These are phyloP conservation scores for Mobula hypostoma DNA, from an alignment of 2,113 vertebrate species.

Conservation along the genomic window DNA sequence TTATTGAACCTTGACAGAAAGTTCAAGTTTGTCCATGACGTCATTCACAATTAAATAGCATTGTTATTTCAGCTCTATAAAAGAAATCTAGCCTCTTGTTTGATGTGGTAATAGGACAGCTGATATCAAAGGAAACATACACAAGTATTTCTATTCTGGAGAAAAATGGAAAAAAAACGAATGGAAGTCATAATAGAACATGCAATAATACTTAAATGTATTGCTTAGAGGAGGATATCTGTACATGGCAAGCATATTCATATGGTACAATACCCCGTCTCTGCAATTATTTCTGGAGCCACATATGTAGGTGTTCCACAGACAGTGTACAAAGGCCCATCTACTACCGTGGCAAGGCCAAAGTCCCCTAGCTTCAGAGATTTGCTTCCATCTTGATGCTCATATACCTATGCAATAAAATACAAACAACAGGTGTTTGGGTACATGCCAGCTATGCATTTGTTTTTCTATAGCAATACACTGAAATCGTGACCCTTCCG, in stretches of 20 bases:
- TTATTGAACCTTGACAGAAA: too few species aligned
- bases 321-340: slow-evolving; percentile 83
- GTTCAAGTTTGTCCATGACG: neutral
- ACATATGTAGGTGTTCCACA: slow-evolving; percentile 97
- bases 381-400: slow-evolving; percentile 88
- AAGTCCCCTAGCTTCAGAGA: slow-evolving; percentile 94
- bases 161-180: neutral
- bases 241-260: neutral
- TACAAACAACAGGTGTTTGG: neutral
- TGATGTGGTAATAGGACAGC: neutral
- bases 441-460: neutral
- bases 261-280: slow-evolving; percentile 72
- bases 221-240: neutral
- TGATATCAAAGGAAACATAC: neutral
- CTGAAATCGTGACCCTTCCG: neutral
- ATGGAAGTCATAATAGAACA: slow-evolving; percentile 8
- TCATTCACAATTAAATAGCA: neutral
- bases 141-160: neutral
- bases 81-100: neutral
- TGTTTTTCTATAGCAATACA: neutral
- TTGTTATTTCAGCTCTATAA: neutral
- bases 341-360: slow-evolving; percentile 85
- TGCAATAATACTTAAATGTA: slow-evolving; percentile 22
- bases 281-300: slow-evolving; percentile 91
- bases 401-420: slow-evolving; percentile 69